phyloP scores from a whole-genome alignment of 2,797 vertebrate genomes.

The Amphiprion clarkii region DNA sequence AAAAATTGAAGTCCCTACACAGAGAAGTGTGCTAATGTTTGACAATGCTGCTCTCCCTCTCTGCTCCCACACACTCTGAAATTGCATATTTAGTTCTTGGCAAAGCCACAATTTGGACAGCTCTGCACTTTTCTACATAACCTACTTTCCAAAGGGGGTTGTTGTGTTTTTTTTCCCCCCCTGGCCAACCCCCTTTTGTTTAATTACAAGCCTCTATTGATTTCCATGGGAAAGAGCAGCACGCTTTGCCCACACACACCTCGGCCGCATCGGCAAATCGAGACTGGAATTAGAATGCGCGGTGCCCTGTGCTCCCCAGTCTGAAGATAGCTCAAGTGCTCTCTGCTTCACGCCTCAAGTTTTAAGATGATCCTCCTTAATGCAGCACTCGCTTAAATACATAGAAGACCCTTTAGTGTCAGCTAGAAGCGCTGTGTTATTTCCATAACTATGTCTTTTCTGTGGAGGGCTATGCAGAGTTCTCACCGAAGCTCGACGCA shows the following conservation, averaged over 20 bases:
- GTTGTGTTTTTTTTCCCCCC: constrained; percentile 66
- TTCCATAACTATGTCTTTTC: constrained; percentile 49
- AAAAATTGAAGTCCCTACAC: constrained; percentile 72
- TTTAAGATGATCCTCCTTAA: constrained; percentile 81
- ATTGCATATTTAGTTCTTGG: constrained; percentile 80
- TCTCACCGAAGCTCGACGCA: constrained; percentile 16
- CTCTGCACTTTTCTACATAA: constrained; percentile 86
- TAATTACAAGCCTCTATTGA: constrained; percentile 90
- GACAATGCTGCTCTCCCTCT: constrained; percentile 48
- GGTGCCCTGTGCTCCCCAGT: constrained; percentile 68
- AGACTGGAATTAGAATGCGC: constrained; percentile 85
- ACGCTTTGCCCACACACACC: constrained; percentile 83
- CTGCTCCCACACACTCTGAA: constrained; percentile 65
- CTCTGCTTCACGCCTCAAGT: constrained; percentile 73
- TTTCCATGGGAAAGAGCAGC: constrained; percentile 89
- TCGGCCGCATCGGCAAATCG: constrained; percentile 78
- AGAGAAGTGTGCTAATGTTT: constrained; percentile 68
- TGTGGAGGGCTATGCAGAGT: constrained; percentile 37
- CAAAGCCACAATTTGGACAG: constrained; percentile 84
- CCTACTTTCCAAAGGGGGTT: constrained; percentile 85
- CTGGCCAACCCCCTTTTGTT: constrained; percentile 86
- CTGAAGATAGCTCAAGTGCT: constrained; percentile 77
- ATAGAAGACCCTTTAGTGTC: constrained; percentile 57
- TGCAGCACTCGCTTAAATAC: constrained; percentile 74
- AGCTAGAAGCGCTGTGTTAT: constrained; percentile 24